Evolutionary conservation across 35 echinoderm and acorn worm species (phyloP), one percentile per base, ranked within the genome.

Genomic region (Diadema setosum): DNA sequence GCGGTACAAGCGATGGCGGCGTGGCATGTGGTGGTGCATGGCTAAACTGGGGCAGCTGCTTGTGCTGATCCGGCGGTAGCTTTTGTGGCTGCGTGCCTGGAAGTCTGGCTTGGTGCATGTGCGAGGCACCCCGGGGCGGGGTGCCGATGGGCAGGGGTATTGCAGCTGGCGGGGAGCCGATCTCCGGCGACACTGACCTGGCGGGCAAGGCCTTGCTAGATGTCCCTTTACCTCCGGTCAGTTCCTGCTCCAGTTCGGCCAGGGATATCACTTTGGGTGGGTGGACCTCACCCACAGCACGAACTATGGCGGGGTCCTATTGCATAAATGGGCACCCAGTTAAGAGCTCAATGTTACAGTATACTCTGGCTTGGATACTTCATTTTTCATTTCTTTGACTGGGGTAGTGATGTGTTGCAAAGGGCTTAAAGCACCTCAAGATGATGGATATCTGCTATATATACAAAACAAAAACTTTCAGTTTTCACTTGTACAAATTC

Each of bases 241-340:
- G 87, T 39, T 90, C 85, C 52, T 70, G 40, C 43, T 99, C 96
- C 46, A 99, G 86, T 63, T 99, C 96, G 45, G 94, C 93, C 0
- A 94, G 56, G 32, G 96, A 92, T 46, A 95, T 83, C 1, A 94
- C 84, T 7, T 92, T 82, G 29, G 61, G 42, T 7, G 70, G 82
- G 23, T 81, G 80, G 35, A 58, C 31, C 15, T 82, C 87, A 8
- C 84, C 40, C n/a, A 92, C 81, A 36, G 96, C 96, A 8, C 87
- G 81, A 14, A 94, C 85, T 5, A 97, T 93, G 26, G 90, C 90
- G 30, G 91, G 75, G 48, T 96, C 94, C 94, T 96, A n/a, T n/a
- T n/a, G 40, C 5, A 33, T 55, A 1, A 55, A n/a, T 12, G 21
- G 14, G 49, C 2, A 55, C 2, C 1, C 1, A 55, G 14, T 55